Conservation (phyloP, 2,797 vertebrate genomes). For the Notolepis coatsorum region DNA sequence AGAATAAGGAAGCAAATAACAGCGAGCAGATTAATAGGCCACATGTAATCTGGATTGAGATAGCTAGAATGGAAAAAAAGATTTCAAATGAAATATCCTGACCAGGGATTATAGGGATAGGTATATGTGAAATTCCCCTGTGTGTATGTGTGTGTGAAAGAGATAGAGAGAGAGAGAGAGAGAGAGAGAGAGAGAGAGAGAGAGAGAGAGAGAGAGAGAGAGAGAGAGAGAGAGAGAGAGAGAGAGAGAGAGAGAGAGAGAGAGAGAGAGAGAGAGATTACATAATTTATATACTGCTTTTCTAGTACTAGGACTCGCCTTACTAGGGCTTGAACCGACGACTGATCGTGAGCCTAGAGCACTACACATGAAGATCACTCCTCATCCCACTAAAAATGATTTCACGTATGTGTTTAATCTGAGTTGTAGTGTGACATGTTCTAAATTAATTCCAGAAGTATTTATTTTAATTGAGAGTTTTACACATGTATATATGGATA, state of each 20-base stretch:
- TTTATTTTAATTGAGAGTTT: too few species aligned
- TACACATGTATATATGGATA: too few species aligned
- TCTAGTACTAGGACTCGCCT: too few species aligned
- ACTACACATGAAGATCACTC: too few species aligned
- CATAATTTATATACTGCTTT: too few species aligned
- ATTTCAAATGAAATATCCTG: conserved; percentile 11
- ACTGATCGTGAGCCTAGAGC: too few species aligned
- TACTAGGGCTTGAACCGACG: too few species aligned
- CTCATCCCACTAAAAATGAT: too few species aligned
- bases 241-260: neutral
- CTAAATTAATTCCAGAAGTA: too few species aligned
- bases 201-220: too few species aligned
- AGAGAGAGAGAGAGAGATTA: neutral
- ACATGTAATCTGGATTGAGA: conserved; percentile 57
- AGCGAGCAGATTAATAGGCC: conserved; percentile 47
- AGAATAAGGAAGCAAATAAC: conserved; percentile 25
- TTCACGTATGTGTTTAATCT: too few species aligned
- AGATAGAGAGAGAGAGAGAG: neutral
- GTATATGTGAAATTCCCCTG: neutral
- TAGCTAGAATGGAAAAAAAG: conserved; percentile 42
- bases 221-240: neutral
- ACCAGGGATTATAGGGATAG: neutral
- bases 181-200: neutral
- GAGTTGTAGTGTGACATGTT: too few species aligned
- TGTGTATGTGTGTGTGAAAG: neutral